A percentile compares a stretch with the other conserved stretches of the same genome.
phyloP scores from a whole-genome alignment of 2,797 vertebrate genomes.

The Ataeniobius toweri region DNA sequence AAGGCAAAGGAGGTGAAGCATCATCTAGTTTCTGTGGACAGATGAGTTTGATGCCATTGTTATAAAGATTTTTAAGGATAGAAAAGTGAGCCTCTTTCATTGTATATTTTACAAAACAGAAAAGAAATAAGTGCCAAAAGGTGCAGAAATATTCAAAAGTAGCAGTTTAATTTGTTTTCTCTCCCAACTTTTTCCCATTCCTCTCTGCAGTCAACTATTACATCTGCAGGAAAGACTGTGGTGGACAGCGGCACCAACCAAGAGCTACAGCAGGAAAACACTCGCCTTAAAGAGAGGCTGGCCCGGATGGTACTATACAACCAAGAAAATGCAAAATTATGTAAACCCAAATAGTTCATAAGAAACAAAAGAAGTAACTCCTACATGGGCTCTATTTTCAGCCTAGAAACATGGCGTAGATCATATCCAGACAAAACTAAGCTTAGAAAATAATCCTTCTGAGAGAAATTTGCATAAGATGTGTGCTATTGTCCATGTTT shows the following conservation, averaged over 20 bases:
- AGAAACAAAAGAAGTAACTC: conserved; percentile 37
- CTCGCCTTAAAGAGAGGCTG: conserved; percentile 86
- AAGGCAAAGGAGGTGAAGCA: conserved; percentile 81
- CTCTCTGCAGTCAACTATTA: conserved; percentile 36
- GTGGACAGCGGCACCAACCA: conserved; percentile 58
- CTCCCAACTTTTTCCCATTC: neutral
- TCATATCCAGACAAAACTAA: conserved; percentile 21
- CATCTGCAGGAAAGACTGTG: conserved; percentile 45
- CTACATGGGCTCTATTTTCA: conserved; percentile 54
- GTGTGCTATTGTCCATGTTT: conserved; percentile 6
- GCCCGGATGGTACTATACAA: conserved; percentile 78
- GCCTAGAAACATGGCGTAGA: conserved; percentile 35
- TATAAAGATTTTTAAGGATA: neutral
- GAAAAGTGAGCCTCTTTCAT: neutral
- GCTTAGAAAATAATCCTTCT: conserved; percentile 49
- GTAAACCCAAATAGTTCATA: conserved; percentile 32
- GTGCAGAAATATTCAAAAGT: neutral
- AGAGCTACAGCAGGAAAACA: conserved; percentile 85
- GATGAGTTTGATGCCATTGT: neutral
- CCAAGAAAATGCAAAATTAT: conserved; percentile 23
- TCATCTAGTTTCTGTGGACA: neutral
- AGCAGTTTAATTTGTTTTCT: neutral
- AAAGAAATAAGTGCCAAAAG: neutral
- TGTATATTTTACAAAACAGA: neutral
- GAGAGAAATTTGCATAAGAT: conserved; percentile 31